Evolutionary conservation across 2,888 invertebrate genomes (phyloP).

Genomic region (Caenorhabditis becei): DNA sequence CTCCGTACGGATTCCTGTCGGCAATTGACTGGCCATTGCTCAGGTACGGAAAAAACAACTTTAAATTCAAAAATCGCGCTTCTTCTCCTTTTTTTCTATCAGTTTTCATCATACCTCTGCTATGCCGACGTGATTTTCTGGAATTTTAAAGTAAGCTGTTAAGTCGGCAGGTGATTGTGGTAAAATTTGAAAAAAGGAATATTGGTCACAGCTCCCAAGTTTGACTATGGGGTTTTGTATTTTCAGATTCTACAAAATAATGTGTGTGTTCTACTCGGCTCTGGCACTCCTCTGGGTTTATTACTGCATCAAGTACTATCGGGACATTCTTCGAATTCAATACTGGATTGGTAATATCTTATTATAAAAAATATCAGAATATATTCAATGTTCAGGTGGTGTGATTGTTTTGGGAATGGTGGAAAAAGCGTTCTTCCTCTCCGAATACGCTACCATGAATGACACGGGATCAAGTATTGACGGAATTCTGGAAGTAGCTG

Average conservation of each 20-base stretch:
- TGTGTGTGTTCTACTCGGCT: constrained; percentile 92
- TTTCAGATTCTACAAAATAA: constrained; percentile 89
- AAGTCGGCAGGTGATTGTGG: too few species aligned
- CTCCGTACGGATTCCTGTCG: constrained; percentile 89
- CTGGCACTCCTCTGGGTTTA: constrained; percentile 90
- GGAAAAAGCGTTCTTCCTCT: constrained; percentile 90
- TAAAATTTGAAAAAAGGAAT: too few species aligned
- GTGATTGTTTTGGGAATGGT: constrained; percentile 83
- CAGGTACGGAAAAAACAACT: constrained; percentile 36
- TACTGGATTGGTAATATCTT: constrained; percentile 90
- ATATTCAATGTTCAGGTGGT: constrained; percentile 70
- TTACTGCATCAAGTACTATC: constrained; percentile 91
- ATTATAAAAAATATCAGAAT: not conserved
- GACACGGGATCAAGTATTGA: constrained; percentile 84
- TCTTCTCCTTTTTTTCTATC: too few species aligned
- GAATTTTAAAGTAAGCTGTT: too few species aligned
- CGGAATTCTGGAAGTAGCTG: constrained; percentile 85
- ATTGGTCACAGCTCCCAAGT: too few species aligned
- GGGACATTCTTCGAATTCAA: constrained; percentile 92
- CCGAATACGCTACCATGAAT: constrained; percentile 90
- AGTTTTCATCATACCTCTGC: too few species aligned
- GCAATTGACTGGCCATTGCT: constrained; percentile 92
- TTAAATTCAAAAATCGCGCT: too few species aligned
- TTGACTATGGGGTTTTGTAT: too few species aligned
- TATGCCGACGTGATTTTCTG: too few species aligned